Evolutionary conservation across 2,888 invertebrate genomes (phyloP).

Genomic region (Autographa pulchrina): DNA sequence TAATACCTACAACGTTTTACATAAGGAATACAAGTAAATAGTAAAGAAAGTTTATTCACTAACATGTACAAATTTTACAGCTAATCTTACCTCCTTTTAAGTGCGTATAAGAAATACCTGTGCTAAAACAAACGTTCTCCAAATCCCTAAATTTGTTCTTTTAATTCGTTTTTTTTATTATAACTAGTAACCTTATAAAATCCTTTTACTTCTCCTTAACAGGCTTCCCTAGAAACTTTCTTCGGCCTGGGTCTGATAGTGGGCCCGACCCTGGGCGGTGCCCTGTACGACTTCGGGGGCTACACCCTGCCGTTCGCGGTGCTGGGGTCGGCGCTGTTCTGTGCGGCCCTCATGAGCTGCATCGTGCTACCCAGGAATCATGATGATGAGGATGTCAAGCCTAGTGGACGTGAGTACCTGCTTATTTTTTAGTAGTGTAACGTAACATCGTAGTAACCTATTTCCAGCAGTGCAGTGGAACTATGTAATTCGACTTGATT

Average conservation of each 20-base stretch:
- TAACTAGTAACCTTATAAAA: neutral
- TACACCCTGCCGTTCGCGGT: constrained; percentile 95
- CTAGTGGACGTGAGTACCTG: constrained; percentile 89
- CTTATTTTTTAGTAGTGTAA: too few species aligned
- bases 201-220: constrained; percentile 36
- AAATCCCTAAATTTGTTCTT: too few species aligned
- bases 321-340: constrained; percentile 92
- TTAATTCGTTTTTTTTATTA: too few species aligned
- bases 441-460: too few species aligned
- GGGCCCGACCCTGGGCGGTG: constrained; percentile 97
- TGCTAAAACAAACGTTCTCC: neutral
- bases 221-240: constrained; percentile 96
- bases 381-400: constrained; percentile 88
- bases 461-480: too few species aligned
- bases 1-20: too few species aligned
- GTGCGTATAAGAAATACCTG: too few species aligned
- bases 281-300: constrained; percentile 94
- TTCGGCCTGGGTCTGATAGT: constrained; percentile 96
- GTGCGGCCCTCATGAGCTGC: constrained; percentile 93
- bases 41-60: too few species aligned
- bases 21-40: too few species aligned
- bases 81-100: too few species aligned
- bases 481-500: too few species aligned
- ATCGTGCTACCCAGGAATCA: constrained; percentile 92
- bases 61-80: too few species aligned